Evolutionary conservation across 2,888 invertebrate species (phyloP), one percentile per base, ranked within the genome.

Genomic region (Trachelus stipa): DNA sequence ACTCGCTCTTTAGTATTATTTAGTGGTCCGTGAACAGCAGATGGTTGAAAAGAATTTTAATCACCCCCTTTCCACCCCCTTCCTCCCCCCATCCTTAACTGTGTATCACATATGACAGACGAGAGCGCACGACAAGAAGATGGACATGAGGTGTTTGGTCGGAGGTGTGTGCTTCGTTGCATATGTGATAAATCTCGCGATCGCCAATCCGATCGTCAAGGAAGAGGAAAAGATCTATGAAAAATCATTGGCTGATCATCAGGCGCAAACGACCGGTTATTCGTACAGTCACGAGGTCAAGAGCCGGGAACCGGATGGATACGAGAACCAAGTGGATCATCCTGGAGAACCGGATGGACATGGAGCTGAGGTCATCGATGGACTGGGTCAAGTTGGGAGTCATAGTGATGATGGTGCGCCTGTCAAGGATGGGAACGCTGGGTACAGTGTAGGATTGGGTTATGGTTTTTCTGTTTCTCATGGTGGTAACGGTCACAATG

Each of bases 11-110:
- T 79, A 79, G 79, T 79, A 73, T 79, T 76, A 73, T 11, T 68
- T 79, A 79, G 79, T 79, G 68, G 68, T 73, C 73, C 76, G 74
- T 73, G 34, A 76, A 76, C 73, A 68, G 40, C 79, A 37, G 79
- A 69, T 56, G 40, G 40, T 56, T 71, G 33, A 12, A 71, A 71
- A 11, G 3, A 33, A 71, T 71, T 71, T 33, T 71, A 71, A 11
- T 40, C 15, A 15, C 2, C 15, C 40, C 40, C 15, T 37, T 37
- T 12, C 12, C 37, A 12, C 33, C 33, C 33, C 33, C 3, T 3
- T 3, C 33, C 33, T 9, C 40, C 2, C 6, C 9, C 15, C 23
- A 12, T 15, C 6, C 4, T 6, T 15, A 40, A 15, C 23, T 23
- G 40, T 56, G 40, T 6, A 9, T 56, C 40, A 56, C 40, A 56